A percentile compares a stretch with the other conserved stretches of the same genome.
These are phyloP conservation scores for Cremastinae sp. DNA, from an alignment of 2,888 invertebrate genomes.

Conservation along the genomic window DNA sequence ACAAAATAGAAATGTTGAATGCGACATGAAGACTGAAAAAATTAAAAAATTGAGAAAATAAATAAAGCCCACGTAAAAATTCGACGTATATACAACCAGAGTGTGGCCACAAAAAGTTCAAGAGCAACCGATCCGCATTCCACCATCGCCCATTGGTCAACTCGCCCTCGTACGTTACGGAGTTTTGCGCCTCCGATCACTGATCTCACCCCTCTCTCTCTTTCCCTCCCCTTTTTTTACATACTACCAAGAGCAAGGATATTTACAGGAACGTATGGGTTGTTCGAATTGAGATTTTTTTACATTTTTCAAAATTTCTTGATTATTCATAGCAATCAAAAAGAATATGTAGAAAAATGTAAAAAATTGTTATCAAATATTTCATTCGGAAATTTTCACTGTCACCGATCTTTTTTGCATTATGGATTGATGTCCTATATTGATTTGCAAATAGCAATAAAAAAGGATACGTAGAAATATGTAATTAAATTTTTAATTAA, in stretches of 20 bases:
- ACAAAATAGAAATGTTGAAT: no score
- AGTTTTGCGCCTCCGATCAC: conserved; percentile 30
- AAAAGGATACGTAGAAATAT: neutral
- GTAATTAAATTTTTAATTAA: no score
- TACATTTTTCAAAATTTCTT: neutral
- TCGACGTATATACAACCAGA: conserved; percentile 19
- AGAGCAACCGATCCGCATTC: conserved; percentile 47
- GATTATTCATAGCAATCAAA: no score
- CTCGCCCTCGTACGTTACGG: conserved; percentile 48
- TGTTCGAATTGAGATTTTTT: conserved; percentile 4
- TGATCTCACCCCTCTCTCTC: neutral
- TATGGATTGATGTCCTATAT: no score
- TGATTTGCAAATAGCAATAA: neutral
- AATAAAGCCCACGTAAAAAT: neutral
- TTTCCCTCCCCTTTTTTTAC: neutral
- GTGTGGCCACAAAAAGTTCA: conserved; percentile 7
- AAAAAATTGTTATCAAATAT: neutral
- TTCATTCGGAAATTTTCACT: no score
- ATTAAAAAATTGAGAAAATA: neutral
- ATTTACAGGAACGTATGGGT: conserved; percentile 8
- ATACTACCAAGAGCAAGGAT: conserved; percentile 9
- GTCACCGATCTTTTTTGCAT: no score
- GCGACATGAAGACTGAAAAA: no score
- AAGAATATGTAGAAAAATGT: no score
- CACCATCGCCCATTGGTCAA: conserved; percentile 38